Evolutionary conservation across 2,113 vertebrate species (phyloP).

Genomic region (Chelonoidis abingdonii): DNA sequence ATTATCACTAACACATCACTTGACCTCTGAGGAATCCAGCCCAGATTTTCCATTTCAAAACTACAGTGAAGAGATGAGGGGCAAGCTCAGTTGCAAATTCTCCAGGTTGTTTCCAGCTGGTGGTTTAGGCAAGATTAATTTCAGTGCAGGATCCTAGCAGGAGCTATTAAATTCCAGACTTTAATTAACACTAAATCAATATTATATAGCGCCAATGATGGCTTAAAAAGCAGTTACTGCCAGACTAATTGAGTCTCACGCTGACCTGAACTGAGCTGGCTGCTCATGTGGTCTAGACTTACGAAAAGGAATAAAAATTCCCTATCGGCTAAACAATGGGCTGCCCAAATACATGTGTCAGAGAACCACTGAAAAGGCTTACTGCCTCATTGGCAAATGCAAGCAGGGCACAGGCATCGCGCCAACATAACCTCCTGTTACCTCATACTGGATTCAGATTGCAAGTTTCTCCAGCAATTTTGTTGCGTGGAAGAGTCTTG

Average conservation of each 20-base stretch:
- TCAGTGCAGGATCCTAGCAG: background rate
- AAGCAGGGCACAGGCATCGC: fast-evolving
- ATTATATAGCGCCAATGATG: background rate
- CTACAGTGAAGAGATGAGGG: fast-evolving
- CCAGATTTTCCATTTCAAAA: background rate
- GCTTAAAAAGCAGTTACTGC: background rate
- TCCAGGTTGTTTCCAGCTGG: background rate
- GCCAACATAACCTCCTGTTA: background rate
- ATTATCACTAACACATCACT: background rate
- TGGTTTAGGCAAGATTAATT: background rate
- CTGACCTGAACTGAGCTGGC: background rate
- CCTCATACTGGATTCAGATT: background rate
- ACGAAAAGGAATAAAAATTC: background rate
- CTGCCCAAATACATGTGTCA: background rate
- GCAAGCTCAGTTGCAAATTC: background rate
- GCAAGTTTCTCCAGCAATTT: fast-evolving
- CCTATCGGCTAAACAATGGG: background rate
- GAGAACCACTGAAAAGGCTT: background rate
- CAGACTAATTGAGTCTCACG: background rate
- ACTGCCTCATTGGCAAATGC: background rate
- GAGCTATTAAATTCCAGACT: background rate
- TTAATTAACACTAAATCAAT: background rate
- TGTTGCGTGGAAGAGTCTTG: fast-evolving
- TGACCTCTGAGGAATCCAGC: background rate
- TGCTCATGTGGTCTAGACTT: background rate